Percentiles rank a stretch among this genome's conserved stretches.
Conservation (phyloP, 1,140 invertebrate genomes). For the Trinorchestia longiramus region DNA sequence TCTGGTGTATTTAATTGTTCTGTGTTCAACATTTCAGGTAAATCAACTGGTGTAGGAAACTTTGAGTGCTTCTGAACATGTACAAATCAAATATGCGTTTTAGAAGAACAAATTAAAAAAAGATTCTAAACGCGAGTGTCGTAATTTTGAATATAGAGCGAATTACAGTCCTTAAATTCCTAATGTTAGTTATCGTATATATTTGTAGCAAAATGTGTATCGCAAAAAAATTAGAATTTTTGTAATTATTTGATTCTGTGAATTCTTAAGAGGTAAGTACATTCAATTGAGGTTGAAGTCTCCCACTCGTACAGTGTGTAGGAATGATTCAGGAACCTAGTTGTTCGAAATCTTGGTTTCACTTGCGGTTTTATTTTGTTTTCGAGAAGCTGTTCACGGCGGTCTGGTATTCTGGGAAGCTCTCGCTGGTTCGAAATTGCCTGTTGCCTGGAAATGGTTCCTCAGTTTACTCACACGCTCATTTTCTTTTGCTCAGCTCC, state of each 20-base stretch:
- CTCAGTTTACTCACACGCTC: not conserved
- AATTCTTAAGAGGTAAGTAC: not conserved
- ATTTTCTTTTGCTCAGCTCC: not conserved
- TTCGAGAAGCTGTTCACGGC: not conserved
- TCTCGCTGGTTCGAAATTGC: not conserved
- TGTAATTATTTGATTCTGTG: not conserved
- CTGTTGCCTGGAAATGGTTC: conserved; percentile 14
- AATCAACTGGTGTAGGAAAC: not conserved
- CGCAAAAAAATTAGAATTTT: not conserved
- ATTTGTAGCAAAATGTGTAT: not conserved
- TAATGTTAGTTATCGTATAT: not conserved
- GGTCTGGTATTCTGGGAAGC: not conserved
- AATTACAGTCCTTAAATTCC: not conserved
- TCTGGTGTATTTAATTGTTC: not conserved
- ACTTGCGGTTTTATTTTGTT: not conserved
- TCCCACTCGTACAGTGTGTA: not conserved
- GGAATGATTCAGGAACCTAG: not conserved
- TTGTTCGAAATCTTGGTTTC: not conserved
- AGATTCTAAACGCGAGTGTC: not conserved
- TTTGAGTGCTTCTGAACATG: not conserved
- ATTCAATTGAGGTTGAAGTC: not conserved
- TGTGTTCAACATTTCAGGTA: not conserved
- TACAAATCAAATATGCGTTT: not conserved
- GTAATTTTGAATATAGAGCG: not conserved
- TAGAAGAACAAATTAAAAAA: not conserved